Evolutionary conservation across 2,888 invertebrate genomes (phyloP).

Genomic region (Megastigmus dorsalis): DNA sequence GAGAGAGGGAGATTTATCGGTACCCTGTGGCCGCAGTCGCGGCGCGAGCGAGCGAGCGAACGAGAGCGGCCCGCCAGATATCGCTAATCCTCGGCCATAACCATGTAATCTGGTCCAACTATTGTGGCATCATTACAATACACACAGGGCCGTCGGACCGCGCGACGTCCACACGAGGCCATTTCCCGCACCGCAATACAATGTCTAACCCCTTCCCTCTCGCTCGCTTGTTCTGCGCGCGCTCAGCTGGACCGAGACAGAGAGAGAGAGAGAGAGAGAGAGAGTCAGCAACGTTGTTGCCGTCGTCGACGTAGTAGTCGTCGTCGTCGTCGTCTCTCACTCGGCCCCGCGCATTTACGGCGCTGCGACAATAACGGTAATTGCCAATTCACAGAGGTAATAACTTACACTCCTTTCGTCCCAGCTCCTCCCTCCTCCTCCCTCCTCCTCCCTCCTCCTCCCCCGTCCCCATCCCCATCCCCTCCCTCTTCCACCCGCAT

Average conservation of each 20-base stretch:
- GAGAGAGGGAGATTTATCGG: slow-evolving; percentile 46
- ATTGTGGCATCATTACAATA: slow-evolving; percentile 58
- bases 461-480: too few relatives aligned
- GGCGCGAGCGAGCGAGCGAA: background rate
- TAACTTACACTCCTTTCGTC: slow-evolving; percentile 59
- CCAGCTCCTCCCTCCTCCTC: slow-evolving; percentile 9
- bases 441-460: too few relatives aligned
- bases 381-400: slow-evolving; percentile 68
- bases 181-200: too few relatives aligned
- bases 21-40: too few relatives aligned
- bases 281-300: slow-evolving; percentile 34
- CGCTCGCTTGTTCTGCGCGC: too few relatives aligned
- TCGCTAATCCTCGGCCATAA: slow-evolving; percentile 58
- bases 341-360: slow-evolving; percentile 63
- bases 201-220: too few relatives aligned
- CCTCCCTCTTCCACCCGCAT: too few relatives aligned
- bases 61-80: slow-evolving; percentile 42
- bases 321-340: slow-evolving; percentile 59
- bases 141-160: background rate
- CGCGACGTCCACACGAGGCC: too few relatives aligned
- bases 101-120: slow-evolving; percentile 59
- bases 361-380: slow-evolving; percentile 67
- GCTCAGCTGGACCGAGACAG: background rate
- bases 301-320: slow-evolving; percentile 39
- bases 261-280: slow-evolving; percentile 21